Base-by-base conservation (phyloP, 2,888 invertebrate species). In the Sericinus montela region DNA sequence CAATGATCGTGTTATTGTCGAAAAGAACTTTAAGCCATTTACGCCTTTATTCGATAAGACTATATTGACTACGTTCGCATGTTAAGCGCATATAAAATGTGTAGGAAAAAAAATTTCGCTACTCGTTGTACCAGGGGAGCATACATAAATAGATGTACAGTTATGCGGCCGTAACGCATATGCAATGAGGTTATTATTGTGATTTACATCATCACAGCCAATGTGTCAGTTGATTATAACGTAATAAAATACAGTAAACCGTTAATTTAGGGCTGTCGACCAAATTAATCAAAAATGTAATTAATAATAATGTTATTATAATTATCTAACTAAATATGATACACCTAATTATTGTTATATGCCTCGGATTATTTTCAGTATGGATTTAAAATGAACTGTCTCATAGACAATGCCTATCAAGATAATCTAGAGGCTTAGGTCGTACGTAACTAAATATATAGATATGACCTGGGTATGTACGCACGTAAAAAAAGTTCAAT, bases 71-170 rank as follows among this genome's bases (percentile, higher is more conserved):
- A 38, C 8, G 3, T 23, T 41, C 23, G 14, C 25, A 13, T 29
- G 39, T 10, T 13, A 16, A 11, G 13, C 5, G 1, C n/a, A n/a
- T n/a, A n/a, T 16, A 9, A 11, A 3, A 5, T 19, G 11, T 42
- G 29, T 30, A 28, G 37, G 42, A 48, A 42, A 42, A 14, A 36
- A 25, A 49, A 40, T 39, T 45, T 49, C 28, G 39, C 14, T 10
- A 29, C 39, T 19, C 29, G 13, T 25, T 29, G 45, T 41, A 45
- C 45, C 32, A 45, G 45, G 37, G 25, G 5, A 25, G 50, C 45
- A 45, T 45, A 41, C 75, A 70, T 75, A 80, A 67, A 77, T 60
- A 75, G 81, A 52, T 67, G 57, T 79, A 85, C 85, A 81, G 85
- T 85, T 86, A 86, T 58, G 58, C 58, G 55, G 65, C 67, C 71